These are phyloP conservation scores for Lanius collurio DNA, from an alignment of 2,113 vertebrate species.

Conservation along the genomic window DNA sequence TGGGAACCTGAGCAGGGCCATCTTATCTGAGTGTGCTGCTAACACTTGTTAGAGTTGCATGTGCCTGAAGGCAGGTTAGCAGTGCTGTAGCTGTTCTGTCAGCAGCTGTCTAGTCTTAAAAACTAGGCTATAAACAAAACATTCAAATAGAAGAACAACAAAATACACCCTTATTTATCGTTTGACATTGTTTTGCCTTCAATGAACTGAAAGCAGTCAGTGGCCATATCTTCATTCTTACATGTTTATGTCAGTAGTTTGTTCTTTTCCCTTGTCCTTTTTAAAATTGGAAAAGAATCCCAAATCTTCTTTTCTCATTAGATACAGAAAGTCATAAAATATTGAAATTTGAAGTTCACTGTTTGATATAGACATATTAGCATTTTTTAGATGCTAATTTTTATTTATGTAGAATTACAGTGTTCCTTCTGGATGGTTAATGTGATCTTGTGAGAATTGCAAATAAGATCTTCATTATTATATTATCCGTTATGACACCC, in stretches of 20 bases:
- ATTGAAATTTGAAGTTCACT: neutral
- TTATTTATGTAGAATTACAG: neutral
- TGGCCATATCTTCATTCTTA: neutral
- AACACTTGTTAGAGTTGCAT: neutral
- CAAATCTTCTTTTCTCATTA: neutral
- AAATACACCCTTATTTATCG: neutral
- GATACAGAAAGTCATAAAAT: neutral
- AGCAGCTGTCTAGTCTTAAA: neutral
- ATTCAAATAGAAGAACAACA: neutral
- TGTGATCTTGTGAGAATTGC: neutral
- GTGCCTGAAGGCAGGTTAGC: neutral
- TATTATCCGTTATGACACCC: neutral
- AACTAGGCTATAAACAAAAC: neutral
- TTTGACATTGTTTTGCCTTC: neutral
- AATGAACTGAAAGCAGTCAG: neutral
- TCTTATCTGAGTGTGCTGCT: neutral
- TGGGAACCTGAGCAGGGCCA: neutral
- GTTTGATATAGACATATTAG: neutral
- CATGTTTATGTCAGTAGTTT: accelerated
- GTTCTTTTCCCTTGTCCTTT: neutral
- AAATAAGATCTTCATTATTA: neutral
- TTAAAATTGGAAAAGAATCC: neutral
- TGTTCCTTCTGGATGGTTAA: neutral
- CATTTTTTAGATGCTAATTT: neutral
- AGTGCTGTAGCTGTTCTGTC: neutral